A percentile compares a stretch with the other conserved stretches of the same genome.
phyloP scores from a whole-genome alignment of 2,113 vertebrate species.

The Phrynosoma blainvillii region DNA sequence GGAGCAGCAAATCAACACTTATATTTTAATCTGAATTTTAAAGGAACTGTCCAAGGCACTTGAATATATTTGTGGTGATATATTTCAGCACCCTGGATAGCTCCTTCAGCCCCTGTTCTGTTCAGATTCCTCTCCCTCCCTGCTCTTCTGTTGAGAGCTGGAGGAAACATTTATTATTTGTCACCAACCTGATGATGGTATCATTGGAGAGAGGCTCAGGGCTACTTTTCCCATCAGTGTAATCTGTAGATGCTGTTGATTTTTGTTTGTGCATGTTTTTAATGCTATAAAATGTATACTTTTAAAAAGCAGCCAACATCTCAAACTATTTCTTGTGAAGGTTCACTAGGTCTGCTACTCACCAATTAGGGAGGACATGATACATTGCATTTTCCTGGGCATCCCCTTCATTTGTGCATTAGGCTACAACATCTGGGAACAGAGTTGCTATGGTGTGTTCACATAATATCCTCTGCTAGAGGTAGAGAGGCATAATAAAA shows the following conservation, averaged over 20 bases:
- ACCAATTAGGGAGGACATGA: not conserved
- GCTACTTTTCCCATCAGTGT: too few relatives aligned
- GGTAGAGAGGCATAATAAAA: slow-evolving; percentile 21
- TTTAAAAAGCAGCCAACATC: not conserved
- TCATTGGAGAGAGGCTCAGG: not conserved
- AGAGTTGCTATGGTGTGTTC: slow-evolving; percentile 15
- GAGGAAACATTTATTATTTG: not conserved
- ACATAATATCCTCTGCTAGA: slow-evolving; percentile 1
- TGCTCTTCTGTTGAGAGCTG: not conserved
- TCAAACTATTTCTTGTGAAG: fast-evolving
- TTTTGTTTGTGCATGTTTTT: not conserved
- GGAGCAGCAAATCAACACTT: too few relatives aligned
- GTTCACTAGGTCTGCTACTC: not conserved
- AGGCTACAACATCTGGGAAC: not conserved
- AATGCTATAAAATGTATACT: not conserved
- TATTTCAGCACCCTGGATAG: too few relatives aligned
- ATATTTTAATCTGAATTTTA: too few relatives aligned
- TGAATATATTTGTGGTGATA: too few relatives aligned
- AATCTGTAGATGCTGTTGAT: not conserved
- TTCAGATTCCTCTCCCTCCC: too few relatives aligned
- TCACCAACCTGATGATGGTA: not conserved
- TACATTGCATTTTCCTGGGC: slow-evolving; percentile 18
- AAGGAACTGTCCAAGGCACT: too few relatives aligned
- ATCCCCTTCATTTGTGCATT: slow-evolving; percentile 17
- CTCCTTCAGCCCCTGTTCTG: too few relatives aligned